phyloP scores from a whole-genome alignment of 2,113 vertebrate species.

The Beaufortia kweichowensis region DNA sequence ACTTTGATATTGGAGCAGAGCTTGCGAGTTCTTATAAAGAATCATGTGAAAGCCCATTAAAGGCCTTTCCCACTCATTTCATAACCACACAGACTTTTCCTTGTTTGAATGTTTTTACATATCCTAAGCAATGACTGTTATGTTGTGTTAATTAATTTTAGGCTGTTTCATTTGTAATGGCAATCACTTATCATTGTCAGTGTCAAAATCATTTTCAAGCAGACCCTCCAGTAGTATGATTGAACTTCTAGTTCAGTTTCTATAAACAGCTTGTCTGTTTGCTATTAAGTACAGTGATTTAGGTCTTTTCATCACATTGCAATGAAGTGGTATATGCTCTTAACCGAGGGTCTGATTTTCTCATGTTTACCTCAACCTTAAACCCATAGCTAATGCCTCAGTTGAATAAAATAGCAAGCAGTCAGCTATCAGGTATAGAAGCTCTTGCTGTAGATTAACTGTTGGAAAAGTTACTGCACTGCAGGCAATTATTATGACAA shows the following conservation, averaged over 20 bases:
- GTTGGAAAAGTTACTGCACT: conserved; percentile 37
- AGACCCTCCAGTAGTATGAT: no score
- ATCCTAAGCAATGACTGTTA: neutral
- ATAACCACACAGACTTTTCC: neutral
- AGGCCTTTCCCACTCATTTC: conserved; percentile 16
- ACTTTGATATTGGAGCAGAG: neutral
- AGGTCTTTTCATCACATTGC: neutral
- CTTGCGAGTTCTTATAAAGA: neutral
- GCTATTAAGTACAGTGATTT: conserved; percentile 5
- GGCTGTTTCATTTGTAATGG: neutral
- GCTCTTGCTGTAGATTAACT: neutral
- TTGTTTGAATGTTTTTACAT: neutral
- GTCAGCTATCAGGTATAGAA: neutral
- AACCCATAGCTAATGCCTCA: neutral
- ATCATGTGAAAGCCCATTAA: conserved; percentile 14
- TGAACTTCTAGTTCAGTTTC: no score
- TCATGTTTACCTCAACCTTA: no score
- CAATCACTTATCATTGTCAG: no score
- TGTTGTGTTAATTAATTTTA: neutral
- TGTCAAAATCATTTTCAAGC: no score
- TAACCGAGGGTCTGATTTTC: no score
- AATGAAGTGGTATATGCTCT: no score
- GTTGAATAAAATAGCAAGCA: neutral
- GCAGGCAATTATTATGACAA: conserved; percentile 9
- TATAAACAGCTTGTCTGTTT: no score